Conservation (phyloP, 2,113 vertebrate species). For the Pachypanchax playfairii region DNA sequence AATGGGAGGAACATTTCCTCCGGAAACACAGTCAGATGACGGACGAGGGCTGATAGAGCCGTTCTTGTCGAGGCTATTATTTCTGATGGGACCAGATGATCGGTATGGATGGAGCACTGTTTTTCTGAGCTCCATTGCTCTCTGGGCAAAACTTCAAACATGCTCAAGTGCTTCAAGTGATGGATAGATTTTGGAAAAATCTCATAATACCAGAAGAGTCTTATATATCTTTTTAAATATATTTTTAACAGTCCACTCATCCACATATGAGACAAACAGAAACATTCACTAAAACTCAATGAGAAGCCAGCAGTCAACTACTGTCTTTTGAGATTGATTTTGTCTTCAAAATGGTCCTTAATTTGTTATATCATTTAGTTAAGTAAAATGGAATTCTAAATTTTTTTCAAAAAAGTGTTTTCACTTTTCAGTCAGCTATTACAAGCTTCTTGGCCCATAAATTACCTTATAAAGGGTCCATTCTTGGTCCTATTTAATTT, state of each 20-base stretch:
- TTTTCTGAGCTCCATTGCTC: conserved; percentile 30
- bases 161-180: conserved; percentile 37
- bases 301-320: conserved; percentile 30
- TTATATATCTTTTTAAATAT: conserved; percentile 6
- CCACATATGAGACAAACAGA: conserved; percentile 38
- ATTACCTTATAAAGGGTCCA: conserved; percentile 48
- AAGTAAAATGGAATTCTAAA: conserved; percentile 48
- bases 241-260: conserved; percentile 53
- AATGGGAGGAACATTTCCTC: conserved; percentile 56
- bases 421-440: no score
- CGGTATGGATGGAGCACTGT: conserved; percentile 40
- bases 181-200: conserved; percentile 30
- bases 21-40: conserved; percentile 54
- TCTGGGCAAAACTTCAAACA: conserved; percentile 28
- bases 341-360: conserved; percentile 37
- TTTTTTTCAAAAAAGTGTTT: conserved; percentile 29
- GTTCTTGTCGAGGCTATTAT: conserved; percentile 50
- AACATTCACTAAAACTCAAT: conserved; percentile 25
- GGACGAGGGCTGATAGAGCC: conserved; percentile 55
- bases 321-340: conserved; percentile 31
- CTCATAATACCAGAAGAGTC: conserved; percentile 6
- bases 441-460: conserved; percentile 25
- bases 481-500: no score
- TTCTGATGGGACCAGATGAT: conserved; percentile 55
- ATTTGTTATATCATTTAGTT: conserved; percentile 30